Evolutionary conservation across 2,797 vertebrate genomes (phyloP), one percentile per base, ranked within the genome.

Genomic region (Leuciscus waleckii): DNA sequence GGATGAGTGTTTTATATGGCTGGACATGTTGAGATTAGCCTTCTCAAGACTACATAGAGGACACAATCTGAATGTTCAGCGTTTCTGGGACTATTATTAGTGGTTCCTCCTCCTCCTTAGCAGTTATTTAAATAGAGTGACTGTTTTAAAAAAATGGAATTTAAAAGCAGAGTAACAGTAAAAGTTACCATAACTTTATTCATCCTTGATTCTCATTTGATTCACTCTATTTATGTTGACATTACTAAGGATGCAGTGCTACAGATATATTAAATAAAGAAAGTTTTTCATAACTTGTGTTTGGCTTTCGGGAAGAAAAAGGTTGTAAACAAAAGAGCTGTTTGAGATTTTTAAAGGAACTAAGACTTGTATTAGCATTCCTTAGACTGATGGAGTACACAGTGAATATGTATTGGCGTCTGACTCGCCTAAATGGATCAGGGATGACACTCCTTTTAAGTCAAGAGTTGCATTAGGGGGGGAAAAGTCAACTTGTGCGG

Each of bases 251-350:
- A 75, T 86, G 61, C 87, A 76, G 80, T 73, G 84, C 75, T 89
- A 86, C 82, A 86, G 49, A 82, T 81, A 32, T 68, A 58, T 83
- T 67, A 46, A 90, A 89, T 88, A 88, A 88, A 85, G 35, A 54
- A 58, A 73, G 41, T 46, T 86, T 85, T 82, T 84, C 77, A 67
- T 61, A 41, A 14, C 41, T 73, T 81, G 63, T 85, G 74, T 35
- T 84, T 85, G 75, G 43, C 16, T 61, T 49, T 26, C 17, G 43
- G 23, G 26, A 82, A 21, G n/a, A 37, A 43, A 58, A 79, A 74
- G 14, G 32, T 13, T 74, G 43, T 71, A 78, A 77, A 80, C 46
- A 5, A 49, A 65, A 39, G 3, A 54, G 46, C 32, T 17, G 46
- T 58, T 29, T 65, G 14, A 16, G 26, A 63, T 29, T 84, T 79